phyloP scores from a whole-genome alignment of 1,140 invertebrate genomes.

The Bombus consobrinus region DNA sequence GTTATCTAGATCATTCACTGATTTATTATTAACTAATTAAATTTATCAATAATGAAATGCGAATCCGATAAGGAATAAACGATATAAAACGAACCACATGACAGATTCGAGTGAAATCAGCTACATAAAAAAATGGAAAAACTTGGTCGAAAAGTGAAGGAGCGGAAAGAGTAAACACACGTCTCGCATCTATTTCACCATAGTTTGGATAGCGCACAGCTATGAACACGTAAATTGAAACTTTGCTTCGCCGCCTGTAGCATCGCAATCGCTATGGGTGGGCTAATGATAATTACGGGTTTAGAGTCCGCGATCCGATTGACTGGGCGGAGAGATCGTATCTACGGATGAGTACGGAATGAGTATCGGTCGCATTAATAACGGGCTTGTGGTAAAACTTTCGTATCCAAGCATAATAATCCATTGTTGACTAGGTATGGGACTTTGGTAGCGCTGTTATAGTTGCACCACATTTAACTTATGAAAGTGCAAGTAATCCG shows the following conservation, averaged over 20 bases:
- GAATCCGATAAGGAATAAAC: too few relatives aligned
- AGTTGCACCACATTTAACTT: conserved; percentile 14
- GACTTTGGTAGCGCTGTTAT: conserved; percentile 33
- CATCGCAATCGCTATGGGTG: conserved; percentile 73
- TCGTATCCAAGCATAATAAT: conserved; percentile 64
- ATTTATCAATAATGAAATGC: too few relatives aligned
- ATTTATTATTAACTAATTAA: too few relatives aligned
- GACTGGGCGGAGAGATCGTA: conserved; percentile 77
- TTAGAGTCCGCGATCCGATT: conserved; percentile 73
- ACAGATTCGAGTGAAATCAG: background rate
- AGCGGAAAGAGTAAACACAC: background rate
- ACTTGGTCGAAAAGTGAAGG: background rate
- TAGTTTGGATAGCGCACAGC: conserved; percentile 21
- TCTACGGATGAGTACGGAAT: conserved; percentile 70
- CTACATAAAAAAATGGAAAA: background rate
- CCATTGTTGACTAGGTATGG: conserved; percentile 58
- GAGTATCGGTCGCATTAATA: conserved; percentile 74
- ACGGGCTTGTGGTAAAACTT: conserved; percentile 55
- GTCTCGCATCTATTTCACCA: background rate
- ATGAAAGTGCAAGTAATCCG: conserved; percentile 12
- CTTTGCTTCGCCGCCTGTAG: conserved; percentile 51
- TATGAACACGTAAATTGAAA: conserved; percentile 70
- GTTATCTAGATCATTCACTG: too few relatives aligned
- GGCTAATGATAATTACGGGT: conserved; percentile 77
- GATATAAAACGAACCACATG: too few relatives aligned